Evolutionary conservation across 2,888 invertebrate species (phyloP), one percentile per base, ranked within the genome.

Genomic region (Acleris cristana): DNA sequence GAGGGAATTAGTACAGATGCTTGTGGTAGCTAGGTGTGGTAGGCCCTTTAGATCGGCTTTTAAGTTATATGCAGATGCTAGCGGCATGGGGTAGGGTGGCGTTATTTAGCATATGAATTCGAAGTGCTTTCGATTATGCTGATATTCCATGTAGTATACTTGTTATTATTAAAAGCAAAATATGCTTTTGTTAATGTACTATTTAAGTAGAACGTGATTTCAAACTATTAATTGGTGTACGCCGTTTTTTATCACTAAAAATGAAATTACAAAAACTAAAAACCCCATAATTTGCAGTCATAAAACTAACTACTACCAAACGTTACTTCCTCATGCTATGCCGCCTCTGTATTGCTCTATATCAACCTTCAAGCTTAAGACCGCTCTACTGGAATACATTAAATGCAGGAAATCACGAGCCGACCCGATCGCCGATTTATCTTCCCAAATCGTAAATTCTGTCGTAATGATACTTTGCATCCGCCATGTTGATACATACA

Each of bases 401-500:
- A 90, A 80, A 86, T 83, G 83, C 88, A 90, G 91, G 92, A 92
- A 91, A 90, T 90, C 91, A 90, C 89, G 88, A 88, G 78, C 84
- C 78, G 79, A 82, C 82, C 86, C 83, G 85, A 81, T 82, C 82
- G 83, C 85, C 88, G 87, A 90, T 92, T 89, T 91, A 90, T 91
- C 89, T 87, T 90, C 84, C 79, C 86, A 90, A 90, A 88, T 89
- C 88, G 88, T 90, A 90, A 89, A 90, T 91, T 88, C 81, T 82
- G 79, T 81, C 81, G 79, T 87, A 89, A 90, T 87, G 87, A 89
- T 86, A 86, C 86, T 90, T 89, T 81, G 85, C 86, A 86, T 90
- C 86, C 87, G 87, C 79, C 74, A 77, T 81, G 78, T 77, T 78
- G 79, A 57, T 52, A 54, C 18, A 59, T 51, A 64, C 45, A 23